A percentile compares a stretch with the other conserved stretches of the same genome.
Evolutionary conservation across 2,113 vertebrate genomes (phyloP).

Genomic region (Mormyrus iriodes): DNA sequence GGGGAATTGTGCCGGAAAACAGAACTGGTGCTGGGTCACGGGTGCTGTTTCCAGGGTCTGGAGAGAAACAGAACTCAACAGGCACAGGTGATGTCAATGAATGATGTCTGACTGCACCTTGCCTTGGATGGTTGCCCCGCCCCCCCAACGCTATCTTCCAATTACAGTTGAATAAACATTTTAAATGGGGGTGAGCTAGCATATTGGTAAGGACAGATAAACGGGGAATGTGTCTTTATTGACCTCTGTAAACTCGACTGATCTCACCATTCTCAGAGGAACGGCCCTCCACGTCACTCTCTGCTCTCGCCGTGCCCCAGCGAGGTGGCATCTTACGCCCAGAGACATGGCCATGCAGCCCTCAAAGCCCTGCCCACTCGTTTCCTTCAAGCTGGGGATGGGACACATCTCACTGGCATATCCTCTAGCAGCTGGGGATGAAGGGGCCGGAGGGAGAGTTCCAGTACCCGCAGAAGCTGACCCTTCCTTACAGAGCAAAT

Average conservation of each 20-base stretch:
- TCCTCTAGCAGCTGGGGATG: background rate
- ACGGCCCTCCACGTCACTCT: background rate
- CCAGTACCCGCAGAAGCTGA: background rate
- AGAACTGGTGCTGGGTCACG: background rate
- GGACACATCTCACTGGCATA: background rate
- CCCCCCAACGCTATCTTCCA: background rate
- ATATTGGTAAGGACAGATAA: background rate
- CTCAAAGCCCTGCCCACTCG: too few species aligned
- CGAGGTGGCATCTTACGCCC: background rate
- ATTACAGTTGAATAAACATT: background rate
- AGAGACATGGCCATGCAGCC: background rate
- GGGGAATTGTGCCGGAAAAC: background rate
- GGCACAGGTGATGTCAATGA: background rate
- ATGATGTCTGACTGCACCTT: background rate
- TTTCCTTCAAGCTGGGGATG: too few species aligned
- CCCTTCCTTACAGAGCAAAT: background rate
- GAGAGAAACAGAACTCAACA: background rate
- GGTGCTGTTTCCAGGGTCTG: background rate
- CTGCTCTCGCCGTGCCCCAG: background rate
- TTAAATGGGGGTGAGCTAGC: background rate
- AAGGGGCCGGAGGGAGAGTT: background rate
- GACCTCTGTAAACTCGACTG: background rate
- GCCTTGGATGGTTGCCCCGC: background rate
- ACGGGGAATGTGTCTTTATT: background rate
- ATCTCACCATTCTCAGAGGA: background rate